phyloP scores from a whole-genome alignment of 1,140 invertebrate genomes.

The Drepana arcuata region DNA sequence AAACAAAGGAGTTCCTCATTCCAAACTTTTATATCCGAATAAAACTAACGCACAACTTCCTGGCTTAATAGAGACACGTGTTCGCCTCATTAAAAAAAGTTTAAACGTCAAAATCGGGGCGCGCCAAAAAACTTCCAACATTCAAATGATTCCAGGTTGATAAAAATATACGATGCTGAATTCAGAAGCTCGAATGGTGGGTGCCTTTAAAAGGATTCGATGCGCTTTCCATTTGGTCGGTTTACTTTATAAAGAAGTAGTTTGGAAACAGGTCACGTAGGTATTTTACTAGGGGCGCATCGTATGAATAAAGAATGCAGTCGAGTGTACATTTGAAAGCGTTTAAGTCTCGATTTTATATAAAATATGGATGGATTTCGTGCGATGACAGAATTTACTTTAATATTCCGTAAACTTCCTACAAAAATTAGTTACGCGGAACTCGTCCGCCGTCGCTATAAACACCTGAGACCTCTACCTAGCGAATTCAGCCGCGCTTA shows the following conservation, averaged over 20 bases:
- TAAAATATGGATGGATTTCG: too few species aligned
- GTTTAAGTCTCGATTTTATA: constrained; percentile 3
- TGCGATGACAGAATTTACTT: too few species aligned
- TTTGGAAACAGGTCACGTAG: constrained; percentile 10
- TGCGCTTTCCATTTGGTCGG: constrained; percentile 10
- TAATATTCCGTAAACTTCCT: too few species aligned
- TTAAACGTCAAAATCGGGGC: constrained; percentile 11
- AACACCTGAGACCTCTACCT: too few species aligned
- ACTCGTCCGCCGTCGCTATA: too few species aligned
- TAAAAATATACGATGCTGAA: constrained; percentile 5
- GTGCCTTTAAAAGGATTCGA: constrained; percentile 1
- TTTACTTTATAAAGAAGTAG: too few species aligned
- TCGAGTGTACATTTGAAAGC: constrained; percentile 10
- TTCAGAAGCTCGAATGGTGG: constrained; percentile 1
- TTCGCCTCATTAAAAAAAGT: constrained; percentile 8
- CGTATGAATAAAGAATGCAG: constrained; percentile 12
- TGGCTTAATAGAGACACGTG: constrained; percentile 7
- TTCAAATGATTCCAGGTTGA: constrained; percentile 7
- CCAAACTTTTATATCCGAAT: too few species aligned
- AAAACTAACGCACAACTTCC: constrained; percentile 5
- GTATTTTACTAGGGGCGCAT: constrained; percentile 10
- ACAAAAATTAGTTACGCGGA: too few species aligned
- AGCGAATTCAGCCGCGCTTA: too few species aligned
- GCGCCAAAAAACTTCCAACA: constrained; percentile 11
- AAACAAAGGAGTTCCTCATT: too few species aligned